Conservation (phyloP, 2,113 vertebrate genomes). For the Gadus chalcogrammus region DNA sequence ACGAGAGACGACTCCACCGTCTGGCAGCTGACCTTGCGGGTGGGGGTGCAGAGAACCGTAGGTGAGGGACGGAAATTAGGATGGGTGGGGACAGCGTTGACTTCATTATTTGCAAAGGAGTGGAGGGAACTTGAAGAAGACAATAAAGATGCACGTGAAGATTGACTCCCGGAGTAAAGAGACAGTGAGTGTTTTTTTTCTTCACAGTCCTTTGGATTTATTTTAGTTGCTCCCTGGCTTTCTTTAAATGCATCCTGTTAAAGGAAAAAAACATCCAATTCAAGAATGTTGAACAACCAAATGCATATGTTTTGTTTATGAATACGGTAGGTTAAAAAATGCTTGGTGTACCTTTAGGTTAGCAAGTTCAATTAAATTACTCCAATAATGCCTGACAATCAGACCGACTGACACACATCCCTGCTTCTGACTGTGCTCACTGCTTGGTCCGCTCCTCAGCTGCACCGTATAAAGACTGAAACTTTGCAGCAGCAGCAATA, state of each 20-base stretch:
- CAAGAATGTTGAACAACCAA: not conserved
- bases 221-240: slow-evolving; percentile 15
- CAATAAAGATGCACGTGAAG: slow-evolving; percentile 11
- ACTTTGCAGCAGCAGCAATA: slow-evolving; percentile 89
- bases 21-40: slow-evolving; percentile 65
- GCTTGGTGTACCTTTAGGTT: slow-evolving; percentile 39
- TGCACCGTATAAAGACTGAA: slow-evolving; percentile 74
- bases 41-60: slow-evolving; percentile 6
- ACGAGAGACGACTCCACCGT: slow-evolving; percentile 59
- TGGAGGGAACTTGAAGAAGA: slow-evolving; percentile 37
- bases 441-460: slow-evolving; percentile 44
- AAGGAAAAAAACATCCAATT: not conserved
- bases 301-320: not conserved
- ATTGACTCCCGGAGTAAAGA: slow-evolving; percentile 6
- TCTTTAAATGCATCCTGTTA: slow-evolving; percentile 35
- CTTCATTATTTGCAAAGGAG: slow-evolving; percentile 20
- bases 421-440: slow-evolving; percentile 5
- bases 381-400: slow-evolving; percentile 81
- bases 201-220: slow-evolving; percentile 19
- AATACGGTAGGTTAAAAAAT: not conserved
- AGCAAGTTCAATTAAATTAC: slow-evolving; percentile 74
- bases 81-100: not conserved
- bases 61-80: not conserved
- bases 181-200: slow-evolving; percentile 3
- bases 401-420: slow-evolving; percentile 83